Base-by-base conservation (phyloP, 2,797 vertebrate genomes). In the Microcaecilia unicolor region DNA sequence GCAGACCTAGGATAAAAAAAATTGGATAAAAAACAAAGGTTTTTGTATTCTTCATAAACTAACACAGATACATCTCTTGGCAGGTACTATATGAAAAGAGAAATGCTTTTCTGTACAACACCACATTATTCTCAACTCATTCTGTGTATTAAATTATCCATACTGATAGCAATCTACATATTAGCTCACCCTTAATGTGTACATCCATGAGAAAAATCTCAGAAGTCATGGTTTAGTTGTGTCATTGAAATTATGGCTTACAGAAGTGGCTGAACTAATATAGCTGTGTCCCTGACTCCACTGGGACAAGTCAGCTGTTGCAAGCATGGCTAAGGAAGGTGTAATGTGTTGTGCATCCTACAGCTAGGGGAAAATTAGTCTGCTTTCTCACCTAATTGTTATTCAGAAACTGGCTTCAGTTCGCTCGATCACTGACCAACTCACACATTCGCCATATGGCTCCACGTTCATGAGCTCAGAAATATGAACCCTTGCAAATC, bases 361-460 rank as follows among this genome's bases (percentile, higher is more conserved):
- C 55, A 38, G 48, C 41, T 55, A 23, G 52, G 47, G 22, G 42
- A 51, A 38, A 15, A 63, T 63, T 62, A 62, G 58, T 51, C 30
- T 59, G 17, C 25, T 70, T 23, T 64, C 44, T 49, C 37, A 37
- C 44, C 72, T 76, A 70, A 74, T 74, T 78, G 61, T 55, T 65
- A 72, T 53, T 61, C 51, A 47, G 50, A 54, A 46, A 30, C 44
- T 32, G 52, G 64, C 68, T 67, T 48, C 61, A 69, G 57, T 44
- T 51, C 29, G 56, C 44, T 26, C 58, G 60, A 60, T 57, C 60
- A 51, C 62, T 70, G 64, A 61, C 64, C 65, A 58, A 32, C 37
- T 67, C 54, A 55, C 61, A 50, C 49, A 35, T 65, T 75, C 31
- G 60, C 62, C 65, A 72, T 75, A 69, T 78, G 67, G 58, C 61